phyloP scores from a whole-genome alignment of 2,113 vertebrate species.

The Marmota monax region DNA sequence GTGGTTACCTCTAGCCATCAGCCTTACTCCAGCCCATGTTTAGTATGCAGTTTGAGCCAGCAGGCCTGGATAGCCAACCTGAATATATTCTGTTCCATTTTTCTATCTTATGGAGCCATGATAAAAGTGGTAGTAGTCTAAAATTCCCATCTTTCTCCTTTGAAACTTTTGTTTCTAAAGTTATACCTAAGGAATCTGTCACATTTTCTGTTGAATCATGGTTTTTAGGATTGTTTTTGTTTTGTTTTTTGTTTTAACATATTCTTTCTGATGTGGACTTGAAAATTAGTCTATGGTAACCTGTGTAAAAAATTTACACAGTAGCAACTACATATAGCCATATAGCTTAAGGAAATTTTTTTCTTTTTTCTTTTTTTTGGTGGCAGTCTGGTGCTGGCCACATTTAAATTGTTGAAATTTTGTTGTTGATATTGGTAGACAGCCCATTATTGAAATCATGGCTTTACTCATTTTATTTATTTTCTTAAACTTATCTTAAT shows the following conservation, averaged over 20 bases:
- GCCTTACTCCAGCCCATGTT: slow-evolving; percentile 77
- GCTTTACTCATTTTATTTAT: slow-evolving; percentile 74
- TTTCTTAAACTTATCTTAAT: slow-evolving; percentile 60
- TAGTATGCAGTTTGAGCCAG: slow-evolving; percentile 64
- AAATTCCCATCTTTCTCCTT: slow-evolving; percentile 56
- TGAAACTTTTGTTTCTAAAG: slow-evolving; percentile 56
- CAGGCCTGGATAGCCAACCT: slow-evolving; percentile 64
- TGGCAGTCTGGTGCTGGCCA: slow-evolving; percentile 70
- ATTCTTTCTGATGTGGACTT: slow-evolving; percentile 68
- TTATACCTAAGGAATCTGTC: slow-evolving; percentile 54
- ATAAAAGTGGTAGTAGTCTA: slow-evolving; percentile 60
- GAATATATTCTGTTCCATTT: slow-evolving; percentile 44
- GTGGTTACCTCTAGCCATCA: slow-evolving; percentile 63
- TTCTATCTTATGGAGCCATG: slow-evolving; percentile 55
- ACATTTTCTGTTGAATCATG: slow-evolving; percentile 76
- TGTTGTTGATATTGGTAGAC: slow-evolving; percentile 54
- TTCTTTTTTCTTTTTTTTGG: background rate
- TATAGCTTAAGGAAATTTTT: slow-evolving; percentile 39
- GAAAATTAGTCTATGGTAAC: slow-evolving; percentile 68
- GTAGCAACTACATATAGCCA: slow-evolving; percentile 61
- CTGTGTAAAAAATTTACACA: slow-evolving; percentile 63
- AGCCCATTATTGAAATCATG: slow-evolving; percentile 75
- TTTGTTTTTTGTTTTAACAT: background rate
- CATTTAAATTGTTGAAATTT: slow-evolving; percentile 59
- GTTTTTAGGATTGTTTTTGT: slow-evolving; percentile 42